Conservation (phyloP, 2,113 vertebrate genomes). For the Strix aluco region DNA sequence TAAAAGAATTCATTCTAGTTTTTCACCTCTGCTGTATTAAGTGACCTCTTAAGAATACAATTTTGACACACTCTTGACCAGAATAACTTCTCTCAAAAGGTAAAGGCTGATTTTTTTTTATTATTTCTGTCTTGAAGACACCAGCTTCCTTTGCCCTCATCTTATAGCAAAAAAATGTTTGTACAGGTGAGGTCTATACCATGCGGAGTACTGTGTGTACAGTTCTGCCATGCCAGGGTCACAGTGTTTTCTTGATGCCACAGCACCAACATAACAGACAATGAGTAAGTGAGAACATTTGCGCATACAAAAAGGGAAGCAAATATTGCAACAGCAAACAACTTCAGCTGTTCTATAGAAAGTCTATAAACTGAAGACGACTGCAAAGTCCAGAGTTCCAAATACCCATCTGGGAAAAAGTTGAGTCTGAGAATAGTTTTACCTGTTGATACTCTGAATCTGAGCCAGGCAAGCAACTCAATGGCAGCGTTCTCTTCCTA, state of each 20-base stretch:
- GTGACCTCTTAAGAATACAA: too few species aligned
- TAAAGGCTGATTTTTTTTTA: not conserved
- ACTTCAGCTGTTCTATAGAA: not conserved
- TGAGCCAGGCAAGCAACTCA: not conserved
- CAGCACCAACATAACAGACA: not conserved
- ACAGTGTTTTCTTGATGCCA: not conserved
- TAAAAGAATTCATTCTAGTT: not conserved
- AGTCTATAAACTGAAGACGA: not conserved
- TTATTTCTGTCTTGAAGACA: not conserved
- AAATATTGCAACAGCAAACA: not conserved
- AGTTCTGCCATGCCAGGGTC: not conserved
- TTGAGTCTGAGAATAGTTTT: not conserved
- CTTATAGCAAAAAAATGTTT: not conserved
- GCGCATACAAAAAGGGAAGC: not conserved
- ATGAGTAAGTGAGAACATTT: not conserved
- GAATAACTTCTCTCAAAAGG: not conserved
- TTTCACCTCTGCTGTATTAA: not conserved
- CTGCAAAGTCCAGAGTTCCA: accelerated
- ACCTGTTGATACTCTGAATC: not conserved
- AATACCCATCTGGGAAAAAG: not conserved
- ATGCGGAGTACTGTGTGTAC: not conserved
- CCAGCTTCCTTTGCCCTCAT: not conserved
- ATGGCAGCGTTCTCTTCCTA: not conserved
- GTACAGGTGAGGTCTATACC: not conserved
- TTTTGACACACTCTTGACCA: not conserved